Evolutionary conservation across 2,113 vertebrate genomes (phyloP), one percentile per base, ranked within the genome.

Genomic region (Dromas ardeola): DNA sequence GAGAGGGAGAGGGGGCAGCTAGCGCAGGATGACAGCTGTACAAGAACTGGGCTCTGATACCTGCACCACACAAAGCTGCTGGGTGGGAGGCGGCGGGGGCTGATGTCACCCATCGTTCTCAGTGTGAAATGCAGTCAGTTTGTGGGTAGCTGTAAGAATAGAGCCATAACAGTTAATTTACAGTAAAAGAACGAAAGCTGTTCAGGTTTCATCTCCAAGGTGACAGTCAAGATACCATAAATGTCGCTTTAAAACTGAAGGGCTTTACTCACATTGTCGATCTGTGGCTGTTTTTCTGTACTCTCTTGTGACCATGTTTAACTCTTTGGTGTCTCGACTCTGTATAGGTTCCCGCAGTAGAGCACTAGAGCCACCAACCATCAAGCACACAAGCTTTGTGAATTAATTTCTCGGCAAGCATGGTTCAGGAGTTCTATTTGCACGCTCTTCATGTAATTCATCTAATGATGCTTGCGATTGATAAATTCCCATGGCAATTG

Each of bases 201-300:
- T 76, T 90, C 42, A 56, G 83, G 17, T 93, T 96, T 89, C 49
- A 78, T 94, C 86, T 94, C 81, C 67, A 90, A 93, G 80, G 36
- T 93, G 93, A 86, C 80, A 72, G 66, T 27, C 23, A 52, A 59
- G 45, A 34, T 78, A 47, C 42, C 43, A 52, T 79, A 81, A 66
- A 65, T 34, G 29, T 30, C 63, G 63, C 55, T 88, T 38, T 92
- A 82, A 93, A 92, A 63, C n/a, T 17, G 42, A 77, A 86, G 14
- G 32, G 27, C 47, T 93, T 79, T 73, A 20, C 32, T 63, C 21
- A 4, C 19, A 2, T 50, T 90, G 59, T 36, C 65, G 36, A 7
- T 78, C 32, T 70, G 45, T 59, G 38, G 29, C 66, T 94, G 47
- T 27, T 90, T 78, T 81, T 81, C 50, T 8, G 3, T 80, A 4